Conservation (phyloP, 2,797 vertebrate genomes). For the Dendrocincla tyrannina region DNA sequence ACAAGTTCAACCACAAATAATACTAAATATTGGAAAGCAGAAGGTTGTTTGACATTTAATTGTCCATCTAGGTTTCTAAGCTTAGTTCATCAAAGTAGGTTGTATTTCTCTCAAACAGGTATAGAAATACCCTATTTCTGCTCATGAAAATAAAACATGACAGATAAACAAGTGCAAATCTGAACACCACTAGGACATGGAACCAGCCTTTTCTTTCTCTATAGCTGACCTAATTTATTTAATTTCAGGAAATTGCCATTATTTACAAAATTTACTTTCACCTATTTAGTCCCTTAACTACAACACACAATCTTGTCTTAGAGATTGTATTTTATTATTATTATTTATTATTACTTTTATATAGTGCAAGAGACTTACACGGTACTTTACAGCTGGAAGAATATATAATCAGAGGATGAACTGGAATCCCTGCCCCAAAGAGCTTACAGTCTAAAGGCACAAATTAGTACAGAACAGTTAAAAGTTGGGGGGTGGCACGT, state of each 20-base stretch:
- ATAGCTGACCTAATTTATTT: neutral
- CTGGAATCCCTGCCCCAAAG: conserved; percentile 59
- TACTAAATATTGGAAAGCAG: neutral
- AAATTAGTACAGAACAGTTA: neutral
- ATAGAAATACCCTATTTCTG: neutral
- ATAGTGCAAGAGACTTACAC: conserved; percentile 9
- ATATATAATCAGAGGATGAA: conserved; percentile 5
- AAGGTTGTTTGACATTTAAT: neutral
- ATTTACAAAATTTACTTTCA: neutral
- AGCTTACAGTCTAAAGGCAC: conserved; percentile 68
- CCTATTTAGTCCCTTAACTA: conserved; percentile 31
- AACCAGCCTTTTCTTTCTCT: neutral
- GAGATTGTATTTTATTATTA: conserved; percentile 56
- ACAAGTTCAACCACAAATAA: neutral
- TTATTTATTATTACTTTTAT: conserved; percentile 21
- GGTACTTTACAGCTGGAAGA: conserved; percentile 49
- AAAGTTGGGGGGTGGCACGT: neutral
- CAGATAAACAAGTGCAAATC: neutral
- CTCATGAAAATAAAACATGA: neutral
- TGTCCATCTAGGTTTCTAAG: neutral
- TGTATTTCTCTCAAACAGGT: neutral
- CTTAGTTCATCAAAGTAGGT: neutral
- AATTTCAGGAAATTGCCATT: neutral
- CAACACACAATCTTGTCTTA: conserved; percentile 51
- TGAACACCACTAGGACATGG: neutral